phyloP scores from a whole-genome alignment of 2,888 invertebrate species.

The Calameuta pallipes region DNA sequence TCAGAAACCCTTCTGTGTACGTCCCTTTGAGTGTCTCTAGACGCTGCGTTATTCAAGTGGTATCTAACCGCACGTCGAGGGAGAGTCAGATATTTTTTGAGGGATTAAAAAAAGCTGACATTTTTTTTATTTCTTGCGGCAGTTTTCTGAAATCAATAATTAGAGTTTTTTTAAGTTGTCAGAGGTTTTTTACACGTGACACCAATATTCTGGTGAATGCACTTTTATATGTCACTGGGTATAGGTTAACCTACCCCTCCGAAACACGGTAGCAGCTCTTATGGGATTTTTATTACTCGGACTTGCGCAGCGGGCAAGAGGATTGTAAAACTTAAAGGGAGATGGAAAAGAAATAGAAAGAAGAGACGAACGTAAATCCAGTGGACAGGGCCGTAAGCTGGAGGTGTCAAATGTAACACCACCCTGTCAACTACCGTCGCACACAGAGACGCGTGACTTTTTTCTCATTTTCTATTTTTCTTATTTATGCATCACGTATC shows the following conservation, averaged over 20 bases:
- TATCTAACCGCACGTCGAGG: not conserved
- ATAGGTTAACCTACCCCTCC: not conserved
- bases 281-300: not conserved
- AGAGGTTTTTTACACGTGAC: not conserved
- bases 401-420: conserved; percentile 62
- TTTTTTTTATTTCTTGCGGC: no score
- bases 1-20: not conserved
- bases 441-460: conserved; percentile 46
- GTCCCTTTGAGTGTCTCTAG: conserved; percentile 17
- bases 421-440: conserved; percentile 59
- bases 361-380: not conserved
- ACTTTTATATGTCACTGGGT: not conserved
- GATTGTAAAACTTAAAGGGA: not conserved
- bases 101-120: not conserved
- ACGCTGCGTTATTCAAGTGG: not conserved
- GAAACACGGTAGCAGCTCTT: not conserved
- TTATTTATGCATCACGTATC: not conserved
- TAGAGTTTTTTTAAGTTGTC: not conserved
- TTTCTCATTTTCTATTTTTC: conserved; percentile 24
- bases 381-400: not conserved
- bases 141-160: not conserved
- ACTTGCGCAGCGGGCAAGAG: not conserved
- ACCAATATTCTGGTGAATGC: no score
- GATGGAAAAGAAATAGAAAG: not conserved
- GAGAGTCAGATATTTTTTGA: not conserved